Percentiles rank a stretch among this genome's conserved stretches.
Conservation (phyloP, 2,797 vertebrate species). For the Sorex maritimensis region DNA sequence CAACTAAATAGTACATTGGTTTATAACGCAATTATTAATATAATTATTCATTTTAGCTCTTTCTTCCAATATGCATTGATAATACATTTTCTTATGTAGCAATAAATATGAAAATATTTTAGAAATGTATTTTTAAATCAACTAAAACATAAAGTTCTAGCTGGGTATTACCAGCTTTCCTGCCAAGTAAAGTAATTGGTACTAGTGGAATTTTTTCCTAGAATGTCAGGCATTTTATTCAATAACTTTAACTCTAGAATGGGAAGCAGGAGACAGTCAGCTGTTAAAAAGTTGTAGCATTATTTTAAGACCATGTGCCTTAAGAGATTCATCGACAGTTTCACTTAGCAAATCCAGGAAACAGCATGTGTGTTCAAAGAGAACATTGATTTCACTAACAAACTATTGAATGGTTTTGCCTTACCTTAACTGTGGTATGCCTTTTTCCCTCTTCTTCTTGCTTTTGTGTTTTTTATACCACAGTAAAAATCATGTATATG, state of each 20-base stretch:
- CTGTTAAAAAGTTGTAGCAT: conserved; percentile 65
- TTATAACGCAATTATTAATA: neutral
- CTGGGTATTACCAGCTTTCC: conserved; percentile 71
- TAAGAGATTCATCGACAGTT: conserved; percentile 66
- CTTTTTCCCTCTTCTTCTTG: neutral
- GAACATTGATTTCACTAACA: conserved; percentile 18
- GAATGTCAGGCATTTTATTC: conserved; percentile 80
- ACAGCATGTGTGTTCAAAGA: conserved; percentile 34
- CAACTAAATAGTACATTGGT: neutral
- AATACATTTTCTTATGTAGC: conserved; percentile 64
- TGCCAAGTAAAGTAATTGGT: conserved; percentile 83
- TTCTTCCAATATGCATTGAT: conserved; percentile 57
- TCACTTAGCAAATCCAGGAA: conserved; percentile 60
- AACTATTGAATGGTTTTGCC: neutral
- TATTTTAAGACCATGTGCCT: conserved; percentile 63
- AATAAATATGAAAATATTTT: conserved; percentile 74
- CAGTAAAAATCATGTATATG: neutral
- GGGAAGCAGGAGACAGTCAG: conserved; percentile 69
- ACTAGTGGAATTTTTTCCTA: conserved; percentile 84
- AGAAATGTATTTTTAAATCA: conserved; percentile 79
- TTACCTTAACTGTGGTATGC: neutral
- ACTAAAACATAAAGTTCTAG: conserved; percentile 71
- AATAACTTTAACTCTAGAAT: conserved; percentile 75
- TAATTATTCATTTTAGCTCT: conserved; percentile 54
- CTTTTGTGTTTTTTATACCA: neutral